phyloP scores from a whole-genome alignment of 2,888 invertebrate genomes.

The Lymantria monacha region DNA sequence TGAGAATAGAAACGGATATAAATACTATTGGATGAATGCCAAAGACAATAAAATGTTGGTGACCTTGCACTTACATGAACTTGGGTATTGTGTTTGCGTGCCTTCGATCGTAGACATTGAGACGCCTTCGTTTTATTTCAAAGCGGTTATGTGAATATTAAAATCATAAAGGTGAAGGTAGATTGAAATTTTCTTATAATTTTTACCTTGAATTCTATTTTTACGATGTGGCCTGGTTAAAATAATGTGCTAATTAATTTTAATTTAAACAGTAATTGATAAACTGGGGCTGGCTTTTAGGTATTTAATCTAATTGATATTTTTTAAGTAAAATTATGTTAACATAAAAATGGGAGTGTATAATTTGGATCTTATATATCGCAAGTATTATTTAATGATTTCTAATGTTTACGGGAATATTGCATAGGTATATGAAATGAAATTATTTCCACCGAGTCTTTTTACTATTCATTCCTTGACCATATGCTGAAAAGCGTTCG shows the following conservation, averaged over 20 bases:
- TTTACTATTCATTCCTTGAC: too few species aligned
- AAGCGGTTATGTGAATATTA: neutral
- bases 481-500: too few species aligned
- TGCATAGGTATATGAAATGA: too few species aligned
- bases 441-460: too few species aligned
- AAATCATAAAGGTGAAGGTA: neutral
- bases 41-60: slow-evolving; percentile 5
- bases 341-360: too few species aligned
- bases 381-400: too few species aligned
- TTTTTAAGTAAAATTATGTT: too few species aligned
- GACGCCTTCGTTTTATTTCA: neutral
- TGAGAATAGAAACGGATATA: neutral
- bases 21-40: slow-evolving; percentile 4
- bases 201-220: neutral
- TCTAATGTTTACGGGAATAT: too few species aligned
- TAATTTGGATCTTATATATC: too few species aligned
- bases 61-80: slow-evolving; percentile 11
- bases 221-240: neutral
- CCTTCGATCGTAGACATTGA: neutral
- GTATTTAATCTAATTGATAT: too few species aligned
- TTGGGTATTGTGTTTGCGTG: slow-evolving; percentile 2
- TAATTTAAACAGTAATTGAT: too few species aligned
- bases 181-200: neutral
- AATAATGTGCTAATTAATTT: neutral
- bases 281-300: too few species aligned